Conservation (phyloP, 2,888 invertebrate genomes). For the Brachynemurus nebulosus region DNA sequence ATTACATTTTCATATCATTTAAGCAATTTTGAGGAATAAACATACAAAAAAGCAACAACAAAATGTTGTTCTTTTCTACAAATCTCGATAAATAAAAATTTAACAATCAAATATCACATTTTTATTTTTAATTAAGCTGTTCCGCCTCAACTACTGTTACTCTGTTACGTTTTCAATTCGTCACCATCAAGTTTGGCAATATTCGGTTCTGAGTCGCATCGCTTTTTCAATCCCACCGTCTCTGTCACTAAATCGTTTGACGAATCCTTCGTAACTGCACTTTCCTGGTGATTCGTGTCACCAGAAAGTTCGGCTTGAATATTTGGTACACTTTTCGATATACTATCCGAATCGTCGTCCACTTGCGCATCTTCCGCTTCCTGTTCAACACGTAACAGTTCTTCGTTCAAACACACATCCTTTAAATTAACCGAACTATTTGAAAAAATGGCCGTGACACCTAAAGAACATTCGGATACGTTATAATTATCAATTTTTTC, state of each 20-base stretch:
- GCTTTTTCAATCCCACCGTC: conserved; percentile 37
- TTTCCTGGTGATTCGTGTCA: conserved; percentile 28
- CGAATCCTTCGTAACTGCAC: conserved; percentile 15
- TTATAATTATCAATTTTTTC: conserved; percentile 21
- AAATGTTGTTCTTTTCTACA: too few species aligned
- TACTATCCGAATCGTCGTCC: conserved; percentile 30
- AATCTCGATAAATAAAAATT: too few species aligned
- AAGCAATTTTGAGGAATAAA: too few species aligned
- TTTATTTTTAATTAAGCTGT: too few species aligned
- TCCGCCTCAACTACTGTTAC: too few species aligned
- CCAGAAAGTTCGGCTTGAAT: conserved; percentile 34
- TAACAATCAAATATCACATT: too few species aligned
- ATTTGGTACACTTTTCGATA: conserved; percentile 48
- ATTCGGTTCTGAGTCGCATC: conserved; percentile 52
- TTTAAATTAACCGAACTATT: conserved; percentile 77
- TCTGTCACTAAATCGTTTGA: conserved; percentile 25
- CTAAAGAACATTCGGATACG: conserved; percentile 43
- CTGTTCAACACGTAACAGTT: conserved; percentile 40
- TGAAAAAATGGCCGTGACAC: conserved; percentile 66
- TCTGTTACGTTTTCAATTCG: conserved; percentile 4
- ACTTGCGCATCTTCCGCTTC: conserved; percentile 22
- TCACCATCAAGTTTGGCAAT: conserved; percentile 37
- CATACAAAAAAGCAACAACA: too few species aligned
- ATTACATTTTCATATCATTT: too few species aligned
- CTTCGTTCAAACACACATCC: conserved; percentile 69